Evolutionary conservation across 2,113 vertebrate species (phyloP), one percentile per base, ranked within the genome.

Genomic region (Sminthopsis crassicaudata): DNA sequence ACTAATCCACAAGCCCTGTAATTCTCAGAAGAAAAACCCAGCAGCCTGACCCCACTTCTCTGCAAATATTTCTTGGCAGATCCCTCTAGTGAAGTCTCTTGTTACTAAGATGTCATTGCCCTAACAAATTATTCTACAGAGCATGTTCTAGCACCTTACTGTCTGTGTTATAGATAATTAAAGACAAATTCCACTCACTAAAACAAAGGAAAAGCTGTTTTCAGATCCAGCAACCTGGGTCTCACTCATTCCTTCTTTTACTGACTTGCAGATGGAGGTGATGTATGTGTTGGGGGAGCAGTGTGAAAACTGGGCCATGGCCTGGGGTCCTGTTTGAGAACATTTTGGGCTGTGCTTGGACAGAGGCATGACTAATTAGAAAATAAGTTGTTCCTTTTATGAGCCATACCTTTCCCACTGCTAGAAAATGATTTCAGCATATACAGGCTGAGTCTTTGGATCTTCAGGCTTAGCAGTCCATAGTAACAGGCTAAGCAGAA

Each of bases 1-100:
- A 57, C 94, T 94, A 93, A 94, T 96, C 96, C 54, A 9, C 94
- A 93, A 91, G 94, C 95, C 96, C 96, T 57, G 93, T 51, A 89
- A n/a, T 96, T 92, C 97, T 96, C 96, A 93, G 97, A 93, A 95
- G 96, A 95, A 96, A 84, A 94, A 96, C 94, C 95, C 54, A 3
- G 91, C 30, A 5, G 91, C 96, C 93, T 95, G 93, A 96, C 97
- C 97, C 96, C 90, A 93, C 96, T 96, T 93, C 94, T 95, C 97
- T 95, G 84, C 97, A 96, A 91, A 90, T 48, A 46, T 94, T 95
- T 96, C 94, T 94, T 96, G 97, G 96, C 96, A 94, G 92, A 90
- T 90, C 52, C 22, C 53, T 50, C 24, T 50, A 50, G 89, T 51
- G 89, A 90, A 51, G 46, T 90, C 89, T 90, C 89, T 48, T 51